These are phyloP conservation scores for Notocelia uddmanniana DNA, from an alignment of 2,888 invertebrate species.

Conservation along the genomic window DNA sequence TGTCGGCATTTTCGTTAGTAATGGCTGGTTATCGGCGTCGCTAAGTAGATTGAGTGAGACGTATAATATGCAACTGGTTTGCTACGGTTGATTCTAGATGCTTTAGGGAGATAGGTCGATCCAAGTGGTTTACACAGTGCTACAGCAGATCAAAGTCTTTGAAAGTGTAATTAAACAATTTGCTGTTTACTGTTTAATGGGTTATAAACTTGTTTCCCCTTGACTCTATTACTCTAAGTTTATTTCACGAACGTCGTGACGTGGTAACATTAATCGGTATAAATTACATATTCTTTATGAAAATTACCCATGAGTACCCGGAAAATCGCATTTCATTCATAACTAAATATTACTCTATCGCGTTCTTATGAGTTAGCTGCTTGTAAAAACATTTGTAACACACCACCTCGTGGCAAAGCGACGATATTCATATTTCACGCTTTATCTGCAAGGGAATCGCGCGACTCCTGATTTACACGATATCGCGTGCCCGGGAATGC, in stretches of 20 bases:
- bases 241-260: not conserved
- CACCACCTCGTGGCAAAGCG: constrained; percentile 52
- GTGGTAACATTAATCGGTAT: not conserved
- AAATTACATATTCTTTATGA: not conserved
- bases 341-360: constrained; percentile 19
- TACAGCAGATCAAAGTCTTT: constrained; percentile 21
- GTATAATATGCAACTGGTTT: constrained; percentile 69
- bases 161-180: constrained; percentile 28
- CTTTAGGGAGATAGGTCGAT: constrained; percentile 55
- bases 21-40: constrained; percentile 79
- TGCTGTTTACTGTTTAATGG: constrained; percentile 52
- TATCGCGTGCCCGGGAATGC: constrained; percentile 65
- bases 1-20: constrained; percentile 81
- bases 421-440: constrained; percentile 77
- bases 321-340: not conserved
- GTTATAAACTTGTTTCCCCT: constrained; percentile 50
- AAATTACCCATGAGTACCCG: not conserved
- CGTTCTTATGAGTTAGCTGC: constrained; percentile 26
- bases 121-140: constrained; percentile 29
- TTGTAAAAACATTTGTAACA: constrained; percentile 44
- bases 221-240: constrained; percentile 2
- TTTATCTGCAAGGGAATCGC: constrained; percentile 73
- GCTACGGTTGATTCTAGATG: constrained; percentile 66
- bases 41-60: constrained; percentile 80
- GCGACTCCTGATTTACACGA: constrained; percentile 77